Evolutionary conservation across 1,140 invertebrate species (phyloP).

Genomic region (Plutomurus gul): DNA sequence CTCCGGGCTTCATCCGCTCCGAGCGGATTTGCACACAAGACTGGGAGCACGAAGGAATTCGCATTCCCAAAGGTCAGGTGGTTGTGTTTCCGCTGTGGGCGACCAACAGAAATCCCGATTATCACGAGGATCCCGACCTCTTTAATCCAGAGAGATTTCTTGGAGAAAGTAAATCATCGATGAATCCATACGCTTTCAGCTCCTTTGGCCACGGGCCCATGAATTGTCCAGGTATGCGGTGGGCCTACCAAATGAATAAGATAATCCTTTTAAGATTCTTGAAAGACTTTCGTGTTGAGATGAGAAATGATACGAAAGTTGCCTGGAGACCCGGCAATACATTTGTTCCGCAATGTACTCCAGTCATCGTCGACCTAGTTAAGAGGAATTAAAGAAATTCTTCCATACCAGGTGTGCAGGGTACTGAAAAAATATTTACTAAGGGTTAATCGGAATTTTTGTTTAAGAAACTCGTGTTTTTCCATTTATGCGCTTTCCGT

Average conservation of each 20-base stretch:
- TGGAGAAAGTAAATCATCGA: constrained; percentile 58
- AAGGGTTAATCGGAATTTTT: too few species aligned
- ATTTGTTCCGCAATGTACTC: constrained; percentile 33
- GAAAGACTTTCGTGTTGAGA: constrained; percentile 38
- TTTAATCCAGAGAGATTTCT: constrained; percentile 65
- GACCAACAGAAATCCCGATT: constrained; percentile 67
- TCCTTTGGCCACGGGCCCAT: constrained; percentile 69
- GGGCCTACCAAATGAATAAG: constrained; percentile 51
- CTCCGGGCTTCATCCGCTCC: constrained; percentile 30
- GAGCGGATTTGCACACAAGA: constrained; percentile 43
- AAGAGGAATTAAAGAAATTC: not conserved
- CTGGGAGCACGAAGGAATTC: constrained; percentile 44
- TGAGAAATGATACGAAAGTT: constrained; percentile 39
- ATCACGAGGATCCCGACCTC: constrained; percentile 61
- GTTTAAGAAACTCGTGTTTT: too few species aligned
- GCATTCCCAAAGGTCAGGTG: constrained; percentile 57
- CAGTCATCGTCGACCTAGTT: constrained; percentile 43
- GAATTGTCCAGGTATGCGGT: constrained; percentile 54
- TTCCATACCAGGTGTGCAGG: not conserved
- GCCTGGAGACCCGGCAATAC: constrained; percentile 37
- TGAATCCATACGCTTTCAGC: constrained; percentile 59
- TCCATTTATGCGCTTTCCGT: too few species aligned
- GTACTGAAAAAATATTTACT: too few species aligned
- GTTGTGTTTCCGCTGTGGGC: constrained; percentile 63
- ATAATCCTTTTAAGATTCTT: constrained; percentile 27